Evolutionary conservation across 2,113 vertebrate genomes (phyloP), one percentile per base, ranked within the genome.

Genomic region (Ceratotherium simum): DNA sequence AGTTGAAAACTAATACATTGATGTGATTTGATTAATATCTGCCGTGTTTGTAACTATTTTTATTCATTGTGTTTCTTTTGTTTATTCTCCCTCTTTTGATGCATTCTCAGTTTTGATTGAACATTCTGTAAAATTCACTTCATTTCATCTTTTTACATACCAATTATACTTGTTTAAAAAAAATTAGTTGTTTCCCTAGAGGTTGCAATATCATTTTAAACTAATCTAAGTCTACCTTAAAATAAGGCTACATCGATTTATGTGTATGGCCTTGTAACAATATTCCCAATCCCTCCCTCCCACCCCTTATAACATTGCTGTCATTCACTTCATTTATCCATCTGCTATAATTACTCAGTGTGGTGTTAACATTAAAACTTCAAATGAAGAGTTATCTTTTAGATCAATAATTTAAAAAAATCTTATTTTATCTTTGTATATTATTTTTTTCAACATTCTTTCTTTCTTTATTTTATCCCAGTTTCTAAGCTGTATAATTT

Each of bases 231-330:
- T n/a, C 8, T 36, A 20, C 29, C 51, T 46, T 27, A 75, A 27
- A 42, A 17, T 42, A 58, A 39, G 1, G 6, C 27, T 67, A 3
- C 2, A 9, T 0, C 23, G 8, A 27, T 6, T 36, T 0, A 18
- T 9, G 4, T 29, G 16, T 14, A 16, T 36, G 17, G 23, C 23
- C 17, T 31, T 18, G 2, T 31, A 5, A 27, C 64, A 16, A 21
- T 21, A 0, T 12, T 62, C 23, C 6, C 60, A n/a, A 11, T 69
- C 25, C 21, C 10, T 16, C 2, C n/a, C 39, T 83, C n/a, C 56
- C 20, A n/a, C 46, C 7, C 13, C 31, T 67, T 64, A 51, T 12
- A 56, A 10, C 23, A 21, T 31, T 23, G n/a, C 48, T 23, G 17
- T 36, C 13, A 6, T 10, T 36, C 27, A 14, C 67, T 54, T 65